A percentile compares a stretch with the other conserved stretches of the same genome.
phyloP scores from a whole-genome alignment of 2,888 invertebrate genomes.

The Vannuccia rotundouncinata region DNA sequence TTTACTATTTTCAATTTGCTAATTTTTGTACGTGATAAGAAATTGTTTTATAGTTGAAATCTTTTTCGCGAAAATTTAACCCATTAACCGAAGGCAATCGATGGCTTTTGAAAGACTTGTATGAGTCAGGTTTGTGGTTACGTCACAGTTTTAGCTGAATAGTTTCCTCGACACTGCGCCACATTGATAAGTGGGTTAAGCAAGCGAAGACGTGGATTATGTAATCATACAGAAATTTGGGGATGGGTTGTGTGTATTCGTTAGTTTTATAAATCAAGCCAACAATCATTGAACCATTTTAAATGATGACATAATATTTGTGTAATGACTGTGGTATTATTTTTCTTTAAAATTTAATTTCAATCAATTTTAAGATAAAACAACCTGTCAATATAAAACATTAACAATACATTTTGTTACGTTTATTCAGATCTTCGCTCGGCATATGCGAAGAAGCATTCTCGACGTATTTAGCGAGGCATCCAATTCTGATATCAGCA shows the following conservation, averaged over 20 bases:
- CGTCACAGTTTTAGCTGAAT: neutral
- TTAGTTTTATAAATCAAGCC: too few species aligned
- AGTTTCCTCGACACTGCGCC: neutral
- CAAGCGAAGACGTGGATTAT: neutral
- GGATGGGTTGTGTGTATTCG: neutral
- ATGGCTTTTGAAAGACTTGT: neutral
- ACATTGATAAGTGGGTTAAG: neutral
- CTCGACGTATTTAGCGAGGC: conserved; percentile 35
- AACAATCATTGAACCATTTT: too few species aligned
- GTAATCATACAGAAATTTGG: neutral
- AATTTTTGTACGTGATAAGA: too few species aligned
- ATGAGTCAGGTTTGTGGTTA: neutral
- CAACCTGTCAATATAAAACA: neutral
- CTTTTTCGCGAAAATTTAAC: neutral
- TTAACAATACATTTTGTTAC: neutral
- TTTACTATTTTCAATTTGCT: too few species aligned
- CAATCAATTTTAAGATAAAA: too few species aligned
- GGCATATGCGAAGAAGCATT: conserved; percentile 36
- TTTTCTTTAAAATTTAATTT: neutral
- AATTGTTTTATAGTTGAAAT: too few species aligned
- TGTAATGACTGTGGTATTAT: neutral
- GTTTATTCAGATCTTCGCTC: conserved; percentile 36
- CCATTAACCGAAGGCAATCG: neutral
- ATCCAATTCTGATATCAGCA: conserved; percentile 38
- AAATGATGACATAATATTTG: neutral